Evolutionary conservation across 2,113 vertebrate genomes (phyloP).

Genomic region (Alligator sinensis): DNA sequence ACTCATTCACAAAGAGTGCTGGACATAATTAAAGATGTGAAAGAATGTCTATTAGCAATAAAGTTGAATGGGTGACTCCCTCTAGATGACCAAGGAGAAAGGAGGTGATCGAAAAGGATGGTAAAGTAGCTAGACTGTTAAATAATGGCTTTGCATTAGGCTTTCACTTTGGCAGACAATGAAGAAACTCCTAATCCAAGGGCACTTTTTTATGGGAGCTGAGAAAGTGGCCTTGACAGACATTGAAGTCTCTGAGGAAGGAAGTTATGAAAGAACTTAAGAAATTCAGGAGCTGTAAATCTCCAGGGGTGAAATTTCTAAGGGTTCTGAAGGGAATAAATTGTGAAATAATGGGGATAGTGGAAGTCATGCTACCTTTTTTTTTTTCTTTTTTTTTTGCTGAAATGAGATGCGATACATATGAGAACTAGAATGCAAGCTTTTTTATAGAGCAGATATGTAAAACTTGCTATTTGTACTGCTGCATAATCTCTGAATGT

Average conservation of each 20-base stretch:
- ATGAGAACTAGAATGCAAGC: background rate
- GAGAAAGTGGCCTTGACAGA: background rate
- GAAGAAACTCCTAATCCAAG: background rate
- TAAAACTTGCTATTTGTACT: conserved; percentile 6
- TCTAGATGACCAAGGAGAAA: background rate
- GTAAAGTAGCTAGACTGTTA: background rate
- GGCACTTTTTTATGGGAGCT: background rate
- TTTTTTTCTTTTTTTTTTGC: background rate
- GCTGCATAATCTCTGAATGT: background rate
- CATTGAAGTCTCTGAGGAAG: background rate
- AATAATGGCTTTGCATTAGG: background rate
- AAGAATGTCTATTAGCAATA: background rate
- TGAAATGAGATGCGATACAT: background rate
- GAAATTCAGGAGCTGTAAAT: background rate
- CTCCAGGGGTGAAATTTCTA: background rate
- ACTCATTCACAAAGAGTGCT: fast-evolving
- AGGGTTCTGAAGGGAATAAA: background rate
- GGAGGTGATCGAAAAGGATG: background rate
- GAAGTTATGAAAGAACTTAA: background rate
- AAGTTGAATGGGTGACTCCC: background rate
- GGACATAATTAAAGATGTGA: too few species aligned
- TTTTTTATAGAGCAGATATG: background rate
- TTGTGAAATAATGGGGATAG: background rate
- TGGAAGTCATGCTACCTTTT: background rate
- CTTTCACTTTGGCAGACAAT: background rate